phyloP scores from a whole-genome alignment of 2,888 invertebrate genomes.

The Cephus sareptanus region DNA sequence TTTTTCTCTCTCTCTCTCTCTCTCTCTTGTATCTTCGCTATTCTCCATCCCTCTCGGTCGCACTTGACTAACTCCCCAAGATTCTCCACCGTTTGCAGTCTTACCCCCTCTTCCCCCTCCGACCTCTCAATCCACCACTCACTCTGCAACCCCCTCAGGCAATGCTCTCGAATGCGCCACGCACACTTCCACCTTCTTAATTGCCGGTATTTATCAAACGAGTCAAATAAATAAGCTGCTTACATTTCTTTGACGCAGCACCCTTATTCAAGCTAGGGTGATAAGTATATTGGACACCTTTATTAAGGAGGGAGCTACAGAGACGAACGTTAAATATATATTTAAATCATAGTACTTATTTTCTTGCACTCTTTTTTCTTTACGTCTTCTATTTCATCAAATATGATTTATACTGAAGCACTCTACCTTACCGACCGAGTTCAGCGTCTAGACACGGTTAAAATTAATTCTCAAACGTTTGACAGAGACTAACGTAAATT shows the following conservation, averaged over 20 bases:
- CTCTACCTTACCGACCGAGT: not conserved
- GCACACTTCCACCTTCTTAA: constrained; percentile 38
- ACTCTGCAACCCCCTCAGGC: constrained; percentile 7
- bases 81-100: constrained; percentile 19
- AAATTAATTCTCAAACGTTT: not conserved
- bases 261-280: constrained; percentile 49
- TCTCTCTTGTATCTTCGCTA: constrained; percentile 11
- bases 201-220: constrained; percentile 60
- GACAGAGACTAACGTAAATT: not conserved
- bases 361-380: not conserved
- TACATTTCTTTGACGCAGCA: constrained; percentile 50
- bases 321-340: not conserved
- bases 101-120: not conserved
- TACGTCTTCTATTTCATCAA: not conserved
- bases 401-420: not conserved
- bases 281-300: constrained; percentile 43
- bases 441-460: not conserved
- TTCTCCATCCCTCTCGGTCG: constrained; percentile 8
- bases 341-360: not conserved
- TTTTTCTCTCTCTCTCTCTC: constrained; percentile 13
- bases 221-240: constrained; percentile 59
- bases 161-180: constrained; percentile 16
- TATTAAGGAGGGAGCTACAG: constrained; percentile 2
- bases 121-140: constrained; percentile 10
- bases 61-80: constrained; percentile 14